phyloP scores from a whole-genome alignment of 2,113 vertebrate genomes.

The Oreotrochilus melanogaster region DNA sequence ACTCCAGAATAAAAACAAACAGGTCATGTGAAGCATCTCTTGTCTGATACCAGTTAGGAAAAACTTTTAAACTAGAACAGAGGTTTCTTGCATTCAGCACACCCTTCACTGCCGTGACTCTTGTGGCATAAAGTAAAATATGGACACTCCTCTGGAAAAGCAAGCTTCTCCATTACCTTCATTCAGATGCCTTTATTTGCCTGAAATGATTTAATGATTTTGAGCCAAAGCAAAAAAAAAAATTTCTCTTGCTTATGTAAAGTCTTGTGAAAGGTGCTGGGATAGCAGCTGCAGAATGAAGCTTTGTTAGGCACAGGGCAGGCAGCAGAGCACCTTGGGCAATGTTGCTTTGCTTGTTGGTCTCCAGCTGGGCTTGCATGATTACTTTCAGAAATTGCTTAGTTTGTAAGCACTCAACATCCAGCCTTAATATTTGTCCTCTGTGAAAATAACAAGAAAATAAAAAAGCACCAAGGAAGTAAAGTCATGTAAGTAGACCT shows the following conservation, averaged over 20 bases:
- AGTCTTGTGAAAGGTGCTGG: background rate
- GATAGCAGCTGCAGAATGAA: background rate
- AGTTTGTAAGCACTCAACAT: background rate
- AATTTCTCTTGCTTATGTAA: background rate
- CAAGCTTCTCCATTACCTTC: background rate
- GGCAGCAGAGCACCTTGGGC: background rate
- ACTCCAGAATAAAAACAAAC: background rate
- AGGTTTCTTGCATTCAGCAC: background rate
- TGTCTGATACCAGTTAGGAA: background rate
- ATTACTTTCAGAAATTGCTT: background rate
- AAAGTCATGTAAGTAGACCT: background rate
- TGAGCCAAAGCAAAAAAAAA: background rate
- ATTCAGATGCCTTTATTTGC: background rate
- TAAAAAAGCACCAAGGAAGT: background rate
- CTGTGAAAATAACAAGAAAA: too few species aligned
- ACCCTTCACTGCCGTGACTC: accelerated
- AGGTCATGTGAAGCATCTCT: background rate
- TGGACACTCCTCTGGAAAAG: background rate
- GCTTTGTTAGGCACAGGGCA: background rate
- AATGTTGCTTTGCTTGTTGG: background rate
- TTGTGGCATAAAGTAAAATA: background rate
- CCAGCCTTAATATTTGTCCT: background rate
- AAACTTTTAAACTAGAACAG: background rate
- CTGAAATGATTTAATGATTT: background rate
- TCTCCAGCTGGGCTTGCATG: accelerated